phyloP scores from a whole-genome alignment of 2,888 invertebrate genomes.

The Athalia circularis region DNA sequence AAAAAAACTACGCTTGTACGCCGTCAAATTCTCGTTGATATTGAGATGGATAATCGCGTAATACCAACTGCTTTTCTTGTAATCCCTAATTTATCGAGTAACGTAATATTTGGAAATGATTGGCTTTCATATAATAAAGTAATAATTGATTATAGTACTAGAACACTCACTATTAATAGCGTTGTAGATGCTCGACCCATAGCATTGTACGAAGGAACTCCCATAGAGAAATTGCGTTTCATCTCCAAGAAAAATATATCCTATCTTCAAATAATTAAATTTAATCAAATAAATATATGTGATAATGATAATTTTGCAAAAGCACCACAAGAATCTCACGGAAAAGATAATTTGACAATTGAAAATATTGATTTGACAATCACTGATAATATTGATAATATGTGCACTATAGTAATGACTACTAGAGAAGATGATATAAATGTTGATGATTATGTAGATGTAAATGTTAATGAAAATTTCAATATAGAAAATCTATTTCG shows the following conservation, averaged over 20 bases:
- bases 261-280: neutral
- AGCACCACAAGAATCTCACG: too few species aligned
- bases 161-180: neutral
- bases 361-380: too few species aligned
- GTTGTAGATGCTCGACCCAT: neutral
- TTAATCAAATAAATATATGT: neutral
- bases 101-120: constrained; percentile 18
- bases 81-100: neutral
- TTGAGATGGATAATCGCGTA: neutral
- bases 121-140: neutral
- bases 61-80: constrained; percentile 11
- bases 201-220: constrained; percentile 9
- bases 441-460: neutral
- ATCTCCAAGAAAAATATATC: neutral
- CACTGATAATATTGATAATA: too few species aligned
- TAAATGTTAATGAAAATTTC: constrained; percentile 4
- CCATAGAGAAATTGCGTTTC: constrained; percentile 12
- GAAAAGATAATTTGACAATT: too few species aligned
- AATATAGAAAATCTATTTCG: neutral
- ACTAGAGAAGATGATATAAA: neutral
- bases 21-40: neutral
- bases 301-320: neutral
- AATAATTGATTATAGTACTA: neutral
- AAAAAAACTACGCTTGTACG: neutral
- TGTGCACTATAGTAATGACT: neutral